A percentile compares a stretch with the other conserved stretches of the same genome.
Conservation (phyloP, 2,888 invertebrate species). For the Polymixis lichenea region DNA sequence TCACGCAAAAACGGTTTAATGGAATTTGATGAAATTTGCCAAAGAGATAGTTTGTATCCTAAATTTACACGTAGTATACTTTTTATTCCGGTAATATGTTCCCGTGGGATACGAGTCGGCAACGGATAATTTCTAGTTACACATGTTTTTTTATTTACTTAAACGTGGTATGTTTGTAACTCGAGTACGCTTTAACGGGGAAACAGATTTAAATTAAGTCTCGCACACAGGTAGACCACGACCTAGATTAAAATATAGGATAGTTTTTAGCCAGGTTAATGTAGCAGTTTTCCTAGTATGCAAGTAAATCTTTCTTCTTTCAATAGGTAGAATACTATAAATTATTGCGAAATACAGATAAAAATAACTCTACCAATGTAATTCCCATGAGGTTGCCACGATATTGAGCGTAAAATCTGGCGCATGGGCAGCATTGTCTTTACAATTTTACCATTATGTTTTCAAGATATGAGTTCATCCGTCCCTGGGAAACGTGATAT, state of each 20-base stretch:
- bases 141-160: too few species aligned
- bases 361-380: neutral
- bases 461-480: neutral
- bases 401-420: constrained; percentile 33
- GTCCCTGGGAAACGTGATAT: neutral
- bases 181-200: neutral
- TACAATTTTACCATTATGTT: neutral
- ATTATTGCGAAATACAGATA: neutral
- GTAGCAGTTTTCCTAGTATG: neutral
- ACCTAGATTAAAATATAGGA: neutral
- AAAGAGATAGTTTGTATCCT: too few species aligned
- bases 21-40: too few species aligned
- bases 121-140: too few species aligned
- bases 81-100: too few species aligned
- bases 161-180: neutral
- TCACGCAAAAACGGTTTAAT: too few species aligned
- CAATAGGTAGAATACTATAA: neutral
- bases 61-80: too few species aligned
- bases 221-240: too few species aligned
- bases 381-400: neutral
- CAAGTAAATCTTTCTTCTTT: neutral
- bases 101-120: too few species aligned
- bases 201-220: neutral
- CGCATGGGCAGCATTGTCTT: constrained; percentile 10
- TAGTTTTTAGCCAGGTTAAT: neutral